Base-by-base conservation (phyloP, 2,888 invertebrate species). In the Drosophila atripex region DNA sequence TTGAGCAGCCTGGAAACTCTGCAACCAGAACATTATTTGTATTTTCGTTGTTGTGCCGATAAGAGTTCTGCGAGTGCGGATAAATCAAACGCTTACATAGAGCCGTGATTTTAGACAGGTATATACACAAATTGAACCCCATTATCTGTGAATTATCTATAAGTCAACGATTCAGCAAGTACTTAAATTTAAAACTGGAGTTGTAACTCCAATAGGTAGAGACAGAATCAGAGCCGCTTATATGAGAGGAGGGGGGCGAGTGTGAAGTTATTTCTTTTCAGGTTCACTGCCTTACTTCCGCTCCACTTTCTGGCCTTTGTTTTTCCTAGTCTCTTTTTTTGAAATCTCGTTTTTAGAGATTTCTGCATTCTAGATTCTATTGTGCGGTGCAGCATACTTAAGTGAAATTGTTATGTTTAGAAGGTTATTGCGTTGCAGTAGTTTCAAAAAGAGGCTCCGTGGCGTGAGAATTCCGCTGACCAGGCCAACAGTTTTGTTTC, bases 251-350 rank as follows among this genome's bases (percentile, higher is more conserved):
- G 39, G 59, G 46, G 50, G 57, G 38, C 25, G 46, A 43, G 11
- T 60, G 78, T 76, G 78, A 71, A 82, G 86, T 72, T 76, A 80
- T 73, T 74, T 78, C 21, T 58, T 77, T 86, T 86, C 86, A 79
- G 86, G 83, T 86, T 82, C 80, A 80, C 68, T 82, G 77, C 84
- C 73, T 80, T 70, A 39, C 86, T 86, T 82, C 86, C 80, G 86
- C 77, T 82, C 86, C 73, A 86, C 73, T 79, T 82, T 51, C 71
- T 49, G 74, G 53, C 73, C 71, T 85, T 82, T 83, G 77, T 80
- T 85, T 77, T 41, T 41, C 39, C 39, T 9, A 41, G 35, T 35
- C n/a, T 75, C 66, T 63, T 68, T 60, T 73, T 73, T 68, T 69
- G 56, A 8, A 14, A 39, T 39, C 56, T 53, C 18, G 61, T 71